Evolutionary conservation across 1,140 invertebrate species (phyloP), one percentile per base, ranked within the genome.

Genomic region (Papilio dardanus): DNA sequence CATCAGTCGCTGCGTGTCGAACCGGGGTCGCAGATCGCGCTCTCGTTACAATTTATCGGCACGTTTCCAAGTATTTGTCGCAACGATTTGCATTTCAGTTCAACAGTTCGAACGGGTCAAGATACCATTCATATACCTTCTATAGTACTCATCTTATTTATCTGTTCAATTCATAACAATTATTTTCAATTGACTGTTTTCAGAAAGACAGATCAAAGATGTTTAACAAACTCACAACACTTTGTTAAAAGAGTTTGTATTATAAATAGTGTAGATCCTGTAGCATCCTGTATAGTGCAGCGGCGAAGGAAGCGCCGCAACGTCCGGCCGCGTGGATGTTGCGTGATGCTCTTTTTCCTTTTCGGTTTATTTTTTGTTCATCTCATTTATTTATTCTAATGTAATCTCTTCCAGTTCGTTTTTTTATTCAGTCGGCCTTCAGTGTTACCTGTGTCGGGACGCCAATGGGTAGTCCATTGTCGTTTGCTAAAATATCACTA

Each of bases 361-460:
- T 91, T 88, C 81, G 90, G 86, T 91, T 93, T 91, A 84, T 90
- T 91, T 92, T 92, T 92, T 89, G 91, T 93, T 94, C 92, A 92
- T 93, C 91, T 92, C 91, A 92, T 93, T 93, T 94, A 93, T 94
- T 93, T 94, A 93, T 94, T 94, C 92, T 92, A 93, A 93, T 93
- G 92, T 94, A 94, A 94, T 94, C 91, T 93, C 90, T 92, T 92
- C 92, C 89, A 92, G 85, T 89, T 91, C 86, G 85, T 92, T 93
- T 69, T 94, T 94, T 93, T 93, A 93, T 93, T 93, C 92, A 94
- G 91, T 93, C 90, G 90, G 87, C 90, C 90, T 92, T 92, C 88
- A 93, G 90, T 92, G 83, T 89, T 94, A 93, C 91, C 92, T 93
- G 93, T 89, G 91, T 83, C 77, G 85, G 84, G 90, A 91, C 90